These are phyloP conservation scores for Cyclargus thomasi DNA, from an alignment of 1,140 invertebrate genomes.

Conservation along the genomic window DNA sequence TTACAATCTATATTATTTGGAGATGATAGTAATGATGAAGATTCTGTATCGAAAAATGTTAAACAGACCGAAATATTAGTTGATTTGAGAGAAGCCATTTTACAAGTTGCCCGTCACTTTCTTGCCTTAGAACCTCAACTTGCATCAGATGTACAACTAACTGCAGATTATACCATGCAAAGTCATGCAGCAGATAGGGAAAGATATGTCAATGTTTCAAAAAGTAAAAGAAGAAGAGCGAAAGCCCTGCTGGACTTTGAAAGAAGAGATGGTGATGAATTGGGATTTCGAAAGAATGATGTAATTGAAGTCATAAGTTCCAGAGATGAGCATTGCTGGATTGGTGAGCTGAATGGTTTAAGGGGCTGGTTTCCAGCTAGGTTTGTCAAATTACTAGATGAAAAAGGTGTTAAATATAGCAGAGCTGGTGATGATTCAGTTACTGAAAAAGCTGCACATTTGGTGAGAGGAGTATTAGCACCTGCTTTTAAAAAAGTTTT, in stretches of 20 bases:
- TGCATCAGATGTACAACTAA: constrained; percentile 82
- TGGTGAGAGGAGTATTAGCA: constrained; percentile 95
- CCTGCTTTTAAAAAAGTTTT: constrained; percentile 96
- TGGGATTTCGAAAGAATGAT: constrained; percentile 98
- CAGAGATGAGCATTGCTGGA: constrained; percentile 99
- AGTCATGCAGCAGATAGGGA: constrained; percentile 96
- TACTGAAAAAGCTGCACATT: constrained; percentile 95
- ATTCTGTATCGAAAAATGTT: constrained; percentile 97
- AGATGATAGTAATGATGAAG: constrained; percentile 82
- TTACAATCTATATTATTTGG: constrained; percentile 93
- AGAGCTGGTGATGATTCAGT: constrained; percentile 98
- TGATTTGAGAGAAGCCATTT: constrained; percentile 96
- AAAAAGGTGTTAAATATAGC: constrained; percentile 97
- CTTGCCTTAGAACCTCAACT: constrained; percentile 86
- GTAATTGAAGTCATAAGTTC: constrained; percentile 98
- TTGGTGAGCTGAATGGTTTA: constrained; percentile 97
- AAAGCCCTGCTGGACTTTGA: constrained; percentile 99
- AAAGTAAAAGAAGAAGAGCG: constrained; percentile 90
- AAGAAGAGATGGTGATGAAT: constrained; percentile 97
- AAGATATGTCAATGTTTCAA: constrained; percentile 93
- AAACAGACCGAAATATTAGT: constrained; percentile 95
- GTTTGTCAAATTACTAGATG: constrained; percentile 97
- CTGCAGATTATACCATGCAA: constrained; percentile 96
- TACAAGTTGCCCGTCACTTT: constrained; percentile 92
- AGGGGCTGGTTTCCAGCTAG: constrained; percentile 99